These are phyloP conservation scores for Pteromalus puparum DNA, from an alignment of 1,140 invertebrate species.

Conservation along the genomic window DNA sequence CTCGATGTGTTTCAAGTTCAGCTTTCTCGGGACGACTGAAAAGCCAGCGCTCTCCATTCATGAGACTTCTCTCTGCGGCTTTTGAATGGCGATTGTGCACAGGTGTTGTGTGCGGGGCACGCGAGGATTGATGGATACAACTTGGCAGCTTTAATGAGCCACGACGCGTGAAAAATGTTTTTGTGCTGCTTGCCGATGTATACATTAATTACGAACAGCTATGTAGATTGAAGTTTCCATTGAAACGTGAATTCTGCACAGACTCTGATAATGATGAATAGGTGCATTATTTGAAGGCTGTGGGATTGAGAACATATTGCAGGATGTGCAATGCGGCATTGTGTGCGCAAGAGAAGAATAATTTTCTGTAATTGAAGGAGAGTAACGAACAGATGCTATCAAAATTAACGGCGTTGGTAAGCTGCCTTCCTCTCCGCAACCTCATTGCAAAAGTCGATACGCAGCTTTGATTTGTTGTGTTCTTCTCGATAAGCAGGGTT, in stretches of 20 bases:
- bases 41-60: neutral
- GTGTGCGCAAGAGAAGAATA: slow-evolving; percentile 6
- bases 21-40: neutral
- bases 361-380: slow-evolving; percentile 35
- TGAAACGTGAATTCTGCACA: neutral
- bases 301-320: neutral
- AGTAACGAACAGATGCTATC: slow-evolving; percentile 27
- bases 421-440: neutral
- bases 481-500: too few relatives aligned
- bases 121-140: too few relatives aligned
- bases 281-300: neutral
- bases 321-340: slow-evolving; percentile 8
- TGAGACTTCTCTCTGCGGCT: neutral
- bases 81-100: slow-evolving; percentile 2
- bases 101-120: too few relatives aligned
- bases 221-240: neutral
- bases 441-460: neutral
- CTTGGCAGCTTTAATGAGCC: too few relatives aligned
- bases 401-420: slow-evolving; percentile 3
- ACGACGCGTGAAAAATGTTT: neutral
- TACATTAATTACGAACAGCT: neutral
- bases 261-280: neutral
- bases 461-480: neutral
- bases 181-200: neutral
- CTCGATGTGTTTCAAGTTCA: slow-evolving; percentile 27